phyloP scores from a whole-genome alignment of 2,888 invertebrate genomes.

The Ditula angustiorana region DNA sequence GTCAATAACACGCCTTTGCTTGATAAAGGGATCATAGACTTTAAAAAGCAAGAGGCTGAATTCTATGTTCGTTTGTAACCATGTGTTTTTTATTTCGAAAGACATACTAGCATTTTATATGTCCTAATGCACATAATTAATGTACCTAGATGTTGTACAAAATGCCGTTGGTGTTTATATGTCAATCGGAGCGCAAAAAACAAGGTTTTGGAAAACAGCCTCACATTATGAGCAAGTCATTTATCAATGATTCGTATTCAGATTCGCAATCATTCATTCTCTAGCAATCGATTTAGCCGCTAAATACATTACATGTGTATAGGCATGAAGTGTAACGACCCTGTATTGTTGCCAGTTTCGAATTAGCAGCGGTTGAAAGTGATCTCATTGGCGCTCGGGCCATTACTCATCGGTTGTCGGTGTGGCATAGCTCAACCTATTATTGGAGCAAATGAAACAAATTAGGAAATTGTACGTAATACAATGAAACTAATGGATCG shows the following conservation, averaged over 20 bases:
- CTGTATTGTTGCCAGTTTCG: slow-evolving; percentile 58
- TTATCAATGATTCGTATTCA: background rate
- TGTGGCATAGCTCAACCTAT: slow-evolving; percentile 43
- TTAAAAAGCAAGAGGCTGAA: too few species aligned
- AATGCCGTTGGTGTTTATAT: background rate
- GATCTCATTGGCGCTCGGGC: slow-evolving; percentile 70
- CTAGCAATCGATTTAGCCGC: slow-evolving; percentile 21
- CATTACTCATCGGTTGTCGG: slow-evolving; percentile 75
- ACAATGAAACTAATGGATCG: background rate
- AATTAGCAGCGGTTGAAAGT: slow-evolving; percentile 77
- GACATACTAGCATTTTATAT: too few species aligned
- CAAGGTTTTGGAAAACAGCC: background rate
- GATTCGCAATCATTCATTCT: slow-evolving; percentile 13
- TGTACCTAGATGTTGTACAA: too few species aligned
- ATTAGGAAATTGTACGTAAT: slow-evolving; percentile 3
- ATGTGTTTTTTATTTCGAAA: too few species aligned
- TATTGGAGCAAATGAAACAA: slow-evolving; percentile 25
- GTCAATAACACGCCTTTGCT: too few species aligned
- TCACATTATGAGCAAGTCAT: background rate
- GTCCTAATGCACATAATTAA: too few species aligned
- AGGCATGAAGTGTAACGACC: slow-evolving; percentile 60
- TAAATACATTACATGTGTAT: slow-evolving; percentile 32
- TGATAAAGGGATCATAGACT: too few species aligned
- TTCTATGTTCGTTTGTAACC: too few species aligned
- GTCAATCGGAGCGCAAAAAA: slow-evolving; percentile 41